Evolutionary conservation across 1,140 invertebrate genomes (phyloP).

Genomic region (Hylaeus volcanicus): DNA sequence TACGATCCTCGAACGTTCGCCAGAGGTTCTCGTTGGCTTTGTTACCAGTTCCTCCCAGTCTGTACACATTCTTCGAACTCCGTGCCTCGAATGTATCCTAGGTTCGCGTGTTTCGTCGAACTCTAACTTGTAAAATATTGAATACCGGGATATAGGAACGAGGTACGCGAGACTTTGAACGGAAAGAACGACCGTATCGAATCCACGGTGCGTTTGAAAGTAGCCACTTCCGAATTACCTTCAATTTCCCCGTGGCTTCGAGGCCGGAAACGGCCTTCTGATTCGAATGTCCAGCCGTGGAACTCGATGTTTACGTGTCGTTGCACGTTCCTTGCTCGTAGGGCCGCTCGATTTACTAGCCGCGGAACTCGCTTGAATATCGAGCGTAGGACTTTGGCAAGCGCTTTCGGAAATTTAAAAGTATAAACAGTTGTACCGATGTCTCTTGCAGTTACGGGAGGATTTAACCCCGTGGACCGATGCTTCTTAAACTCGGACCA

Average conservation of each 20-base stretch:
- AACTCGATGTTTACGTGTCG: conserved; percentile 12
- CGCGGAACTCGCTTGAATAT: background rate
- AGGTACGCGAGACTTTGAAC: background rate
- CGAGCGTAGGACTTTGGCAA: background rate
- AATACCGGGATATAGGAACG: too few species aligned
- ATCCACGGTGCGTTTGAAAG: background rate
- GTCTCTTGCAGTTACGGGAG: too few species aligned
- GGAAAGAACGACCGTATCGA: background rate
- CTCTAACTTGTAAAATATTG: too few species aligned
- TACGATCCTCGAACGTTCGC: too few species aligned
- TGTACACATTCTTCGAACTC: too few species aligned
- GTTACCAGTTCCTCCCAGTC: too few species aligned
- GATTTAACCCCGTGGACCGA: too few species aligned
- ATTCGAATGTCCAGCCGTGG: conserved; percentile 6
- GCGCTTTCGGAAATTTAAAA: background rate
- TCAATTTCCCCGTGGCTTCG: background rate
- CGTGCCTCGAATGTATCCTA: too few species aligned
- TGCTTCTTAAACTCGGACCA: too few species aligned
- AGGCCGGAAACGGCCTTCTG: conserved; percentile 15
- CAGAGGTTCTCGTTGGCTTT: too few species aligned
- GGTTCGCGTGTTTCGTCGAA: too few species aligned
- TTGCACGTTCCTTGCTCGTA: background rate
- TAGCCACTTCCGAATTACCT: conserved; percentile 3
- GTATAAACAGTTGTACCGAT: too few species aligned
- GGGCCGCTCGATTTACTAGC: background rate